Evolutionary conservation across 2,888 invertebrate genomes (phyloP), one percentile per base, ranked within the genome.

Genomic region (Neoscelio sp.): DNA sequence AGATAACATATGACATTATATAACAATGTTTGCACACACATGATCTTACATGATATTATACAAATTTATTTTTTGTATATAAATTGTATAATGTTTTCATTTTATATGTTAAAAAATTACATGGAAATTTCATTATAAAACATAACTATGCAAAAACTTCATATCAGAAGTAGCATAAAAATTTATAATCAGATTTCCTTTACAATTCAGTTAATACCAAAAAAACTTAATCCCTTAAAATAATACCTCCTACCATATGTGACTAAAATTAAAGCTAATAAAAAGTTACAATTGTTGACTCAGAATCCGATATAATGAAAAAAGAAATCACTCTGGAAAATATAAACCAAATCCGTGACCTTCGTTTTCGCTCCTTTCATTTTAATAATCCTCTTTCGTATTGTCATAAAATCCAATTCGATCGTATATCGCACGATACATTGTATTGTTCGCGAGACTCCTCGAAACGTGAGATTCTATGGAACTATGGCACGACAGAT

Each of bases 301-400:
- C 1, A 3, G 13, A 20, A 56, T 15, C n/a, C 40, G 15, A 40
- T 26, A 15, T 40, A 56, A 56, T 26, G 40, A 26, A 56, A 40
- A 56, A 23, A 52, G 13, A 26, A 17, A 26, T 7, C 15, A 28
- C 7, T 23, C 15, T 50, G 8, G 8, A 15, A 28, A 58, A 58
- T 58, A 18, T 44, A 30, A 44, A 42, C 28, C 58, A 58, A 58
- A 44, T 58, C 30, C 8, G 28, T 58, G 44, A 58, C 58, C 58
- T 60, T 60, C 8, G 10, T 28, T 7, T 5, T 20, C 33, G 5
- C 13, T 10, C 8, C n/a, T 20, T 58, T 58, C 44, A 44, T 58
- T 28, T 42, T 58, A 8, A 58, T 44, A 42, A 58, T 42, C 30
- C 44, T 58, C 28, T 28, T 58, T 58, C 15, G 17, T 42, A 23